Percentiles rank a stretch among this genome's conserved stretches.
Evolutionary conservation across 2,797 vertebrate genomes (phyloP).

Genomic region (Odontamblyopus lacepedii): DNA sequence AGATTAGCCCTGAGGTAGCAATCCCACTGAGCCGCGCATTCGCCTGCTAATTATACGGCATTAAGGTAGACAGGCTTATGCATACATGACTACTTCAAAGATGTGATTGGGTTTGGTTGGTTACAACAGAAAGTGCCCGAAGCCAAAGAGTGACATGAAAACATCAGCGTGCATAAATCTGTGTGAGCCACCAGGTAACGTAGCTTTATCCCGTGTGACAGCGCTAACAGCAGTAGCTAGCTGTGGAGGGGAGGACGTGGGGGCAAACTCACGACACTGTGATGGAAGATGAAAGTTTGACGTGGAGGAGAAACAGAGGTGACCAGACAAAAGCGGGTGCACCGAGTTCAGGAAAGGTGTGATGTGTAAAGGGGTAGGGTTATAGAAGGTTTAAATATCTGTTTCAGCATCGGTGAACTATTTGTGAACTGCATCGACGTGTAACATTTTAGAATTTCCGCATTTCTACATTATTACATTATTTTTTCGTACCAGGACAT

Average conservation of each 20-base stretch:
- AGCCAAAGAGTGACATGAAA: conserved; percentile 78
- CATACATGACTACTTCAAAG: conserved; percentile 83
- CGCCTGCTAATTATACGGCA: conserved; percentile 83
- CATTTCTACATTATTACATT: too few species aligned
- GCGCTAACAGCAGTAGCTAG: conserved; percentile 67
- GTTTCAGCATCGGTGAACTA: too few species aligned
- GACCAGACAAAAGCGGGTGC: conserved; percentile 18
- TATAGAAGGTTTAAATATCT: not conserved
- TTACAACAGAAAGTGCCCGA: conserved; percentile 74
- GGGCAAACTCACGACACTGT: conserved; percentile 51
- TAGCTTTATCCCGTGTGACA: conserved; percentile 78
- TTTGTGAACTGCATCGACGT: too few species aligned
- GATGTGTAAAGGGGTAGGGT: not conserved
- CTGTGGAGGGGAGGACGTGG: conserved; percentile 51
- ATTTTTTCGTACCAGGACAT: too few species aligned
- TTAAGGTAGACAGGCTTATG: conserved; percentile 82
- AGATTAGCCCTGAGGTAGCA: conserved; percentile 77
- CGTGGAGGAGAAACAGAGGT: conserved; percentile 36
- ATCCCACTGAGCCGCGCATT: conserved; percentile 67
- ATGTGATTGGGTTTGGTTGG: conserved; percentile 78
- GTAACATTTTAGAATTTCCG: too few species aligned
- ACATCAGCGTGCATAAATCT: conserved; percentile 83
- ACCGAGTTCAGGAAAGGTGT: not conserved
- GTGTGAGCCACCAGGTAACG: conserved; percentile 78
- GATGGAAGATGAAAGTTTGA: conserved; percentile 63